Evolutionary conservation across 1,140 invertebrate genomes (phyloP), one percentile per base, ranked within the genome.

Genomic region (Bombus picipes): DNA sequence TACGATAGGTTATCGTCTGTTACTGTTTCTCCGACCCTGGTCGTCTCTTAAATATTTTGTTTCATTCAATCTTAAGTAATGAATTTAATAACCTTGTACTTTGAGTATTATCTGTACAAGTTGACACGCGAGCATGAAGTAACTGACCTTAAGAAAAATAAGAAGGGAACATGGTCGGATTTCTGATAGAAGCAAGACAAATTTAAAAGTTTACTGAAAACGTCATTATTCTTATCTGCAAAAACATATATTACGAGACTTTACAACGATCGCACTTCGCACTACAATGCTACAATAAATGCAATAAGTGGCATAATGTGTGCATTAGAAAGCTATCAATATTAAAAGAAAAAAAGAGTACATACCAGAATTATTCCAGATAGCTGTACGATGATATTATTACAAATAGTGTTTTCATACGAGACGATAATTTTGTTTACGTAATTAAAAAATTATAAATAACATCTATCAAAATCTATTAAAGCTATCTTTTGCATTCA

Each of bases 1-100:
- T 87, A 88, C 34, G 74, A 83, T 83, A 72, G 87, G 89, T 90
- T 90, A 90, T 90, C 89, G 57, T 22, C 5, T 1, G 37, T 87
- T 34, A 65, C 70, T 41, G 53, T 53, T 85, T 77, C 74, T 47
- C 8, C 34, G 32, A 81, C 32, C 62, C 76, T 70, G 62, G 43
- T 34, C 13, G 18, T 70, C 65, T 66, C 37, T 22, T 43, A 9
- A 79, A 43, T 86, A 66, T 68, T 68, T 43, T 62, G 34, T 57
- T 57, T 71, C 25, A 18, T 59, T 39, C 53, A n/a, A 13, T 43
- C 66, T 83, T 53, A 57, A 85, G 53, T 70, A n/a, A 53, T 32
- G 18, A 75, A 80, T 81, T 83, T 57, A 76, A 53, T 70, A 82
- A 78, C 41, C 78, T 78, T 81, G 66, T 34, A 66, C 13, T 25